Evolutionary conservation across 2,888 invertebrate species (phyloP).

Genomic region (Nipponacmea schrenckii): DNA sequence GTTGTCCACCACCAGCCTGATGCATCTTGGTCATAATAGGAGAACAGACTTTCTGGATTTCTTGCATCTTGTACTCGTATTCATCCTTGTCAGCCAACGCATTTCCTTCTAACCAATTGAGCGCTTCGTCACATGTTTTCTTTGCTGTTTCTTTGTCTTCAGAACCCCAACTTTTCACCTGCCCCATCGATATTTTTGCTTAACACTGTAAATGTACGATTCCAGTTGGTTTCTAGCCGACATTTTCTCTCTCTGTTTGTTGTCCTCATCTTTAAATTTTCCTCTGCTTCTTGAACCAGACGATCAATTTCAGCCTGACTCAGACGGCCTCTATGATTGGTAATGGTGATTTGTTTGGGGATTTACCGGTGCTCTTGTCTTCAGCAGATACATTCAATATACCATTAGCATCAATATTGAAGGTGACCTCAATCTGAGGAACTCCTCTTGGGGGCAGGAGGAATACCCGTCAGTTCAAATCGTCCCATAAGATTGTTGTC

Average conservation of each 20-base stretch:
- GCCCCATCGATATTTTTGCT: conserved; percentile 73
- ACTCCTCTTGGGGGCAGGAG: conserved; percentile 60
- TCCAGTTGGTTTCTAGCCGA: conserved; percentile 57
- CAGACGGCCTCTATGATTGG: conserved; percentile 86
- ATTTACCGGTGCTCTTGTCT: conserved; percentile 83
- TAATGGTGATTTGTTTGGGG: conserved; percentile 85
- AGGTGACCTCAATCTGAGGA: conserved; percentile 73
- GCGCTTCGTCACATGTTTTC: conserved; percentile 72
- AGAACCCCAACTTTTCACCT: conserved; percentile 70
- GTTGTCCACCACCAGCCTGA: conserved; percentile 21
- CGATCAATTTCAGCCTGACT: conserved; percentile 88
- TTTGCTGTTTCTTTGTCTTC: conserved; percentile 77
- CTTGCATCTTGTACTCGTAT: conserved; percentile 81
- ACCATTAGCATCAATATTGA: conserved; percentile 89
- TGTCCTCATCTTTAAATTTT: conserved; percentile 61
- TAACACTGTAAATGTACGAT: conserved; percentile 63
- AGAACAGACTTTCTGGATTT: conserved; percentile 79
- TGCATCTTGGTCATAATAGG: conserved; percentile 78
- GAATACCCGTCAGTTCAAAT: conserved; percentile 58
- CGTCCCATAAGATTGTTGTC: conserved; percentile 78
- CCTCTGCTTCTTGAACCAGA: conserved; percentile 69
- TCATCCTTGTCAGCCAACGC: conserved; percentile 80
- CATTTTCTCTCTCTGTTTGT: conserved; percentile 56
- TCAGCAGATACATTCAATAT: conserved; percentile 72
- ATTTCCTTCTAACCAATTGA: conserved; percentile 85